phyloP scores from a whole-genome alignment of 1,140 invertebrate genomes.

The Nebria ingens region DNA sequence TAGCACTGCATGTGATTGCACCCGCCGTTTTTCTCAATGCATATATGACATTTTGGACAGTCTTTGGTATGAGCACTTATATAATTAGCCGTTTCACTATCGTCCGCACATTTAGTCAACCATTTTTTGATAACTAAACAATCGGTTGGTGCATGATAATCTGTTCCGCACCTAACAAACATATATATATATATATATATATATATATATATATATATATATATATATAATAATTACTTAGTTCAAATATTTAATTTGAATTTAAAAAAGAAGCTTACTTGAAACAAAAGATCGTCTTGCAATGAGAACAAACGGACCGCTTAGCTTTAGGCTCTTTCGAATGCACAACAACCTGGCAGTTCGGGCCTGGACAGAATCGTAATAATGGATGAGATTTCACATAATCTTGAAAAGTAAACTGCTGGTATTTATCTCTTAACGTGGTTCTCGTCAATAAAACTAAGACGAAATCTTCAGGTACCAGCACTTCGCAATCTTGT shows the following conservation, averaged over 20 bases:
- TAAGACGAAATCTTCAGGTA: constrained; percentile 92
- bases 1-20: constrained; percentile 99
- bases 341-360: constrained; percentile 80
- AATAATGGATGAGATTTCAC: constrained; percentile 86
- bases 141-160: constrained; percentile 97
- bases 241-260: constrained; percentile 12
- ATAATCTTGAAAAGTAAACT: constrained; percentile 92
- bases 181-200: constrained; percentile 13
- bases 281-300: constrained; percentile 74
- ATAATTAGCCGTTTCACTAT: constrained; percentile 98
- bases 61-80: constrained; percentile 96
- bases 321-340: constrained; percentile 71
- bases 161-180: constrained; percentile 84
- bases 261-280: too few species aligned
- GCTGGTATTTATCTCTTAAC: constrained; percentile 85
- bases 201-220: not conserved
- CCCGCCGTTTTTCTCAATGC: constrained; percentile 99
- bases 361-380: constrained; percentile 91
- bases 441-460: constrained; percentile 66
- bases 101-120: constrained; percentile 98
- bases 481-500: constrained; percentile 80
- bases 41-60: constrained; percentile 98
- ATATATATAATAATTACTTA: constrained; percentile 1
- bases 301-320: constrained; percentile 63
- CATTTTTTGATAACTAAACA: constrained; percentile 94